Percentiles rank a stretch among this genome's conserved stretches.
Conservation (phyloP, 1,140 invertebrate genomes). For the Apis dorsata region DNA sequence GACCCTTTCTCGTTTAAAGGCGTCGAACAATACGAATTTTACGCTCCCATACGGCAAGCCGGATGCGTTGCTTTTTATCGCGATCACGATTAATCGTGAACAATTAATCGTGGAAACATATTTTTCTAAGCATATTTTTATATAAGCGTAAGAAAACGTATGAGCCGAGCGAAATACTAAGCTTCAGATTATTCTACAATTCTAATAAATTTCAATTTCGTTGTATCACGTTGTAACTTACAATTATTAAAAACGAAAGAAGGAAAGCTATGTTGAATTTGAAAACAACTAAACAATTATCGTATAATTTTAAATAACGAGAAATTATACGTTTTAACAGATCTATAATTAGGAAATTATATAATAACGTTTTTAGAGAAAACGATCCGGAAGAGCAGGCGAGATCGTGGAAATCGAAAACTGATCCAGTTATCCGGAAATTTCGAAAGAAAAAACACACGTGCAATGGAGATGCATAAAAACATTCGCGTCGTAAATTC, state of each 20-base stretch:
- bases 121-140: neutral
- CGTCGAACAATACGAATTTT: slow-evolving; percentile 47
- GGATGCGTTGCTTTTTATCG: neutral
- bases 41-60: neutral
- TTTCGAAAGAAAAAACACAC: neutral
- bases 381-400: neutral
- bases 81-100: neutral
- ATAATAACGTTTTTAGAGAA: neutral
- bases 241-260: too few species aligned
- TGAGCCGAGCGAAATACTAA: neutral
- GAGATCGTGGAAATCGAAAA: neutral
- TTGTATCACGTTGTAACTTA: too few species aligned
- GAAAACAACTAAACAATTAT: too few species aligned
- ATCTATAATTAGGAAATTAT: neutral
- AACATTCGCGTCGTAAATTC: neutral
- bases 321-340: neutral
- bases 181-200: neutral
- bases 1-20: slow-evolving; percentile 11
- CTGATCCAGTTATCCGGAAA: neutral
- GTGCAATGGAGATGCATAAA: too few species aligned
- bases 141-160: neutral
- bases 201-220: too few species aligned
- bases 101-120: neutral
- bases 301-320: neutral
- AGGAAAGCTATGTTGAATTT: too few species aligned